A percentile compares a stretch with the other conserved stretches of the same genome.
Conservation (phyloP, 2,797 vertebrate species). For the Hozukius guyotensis region DNA sequence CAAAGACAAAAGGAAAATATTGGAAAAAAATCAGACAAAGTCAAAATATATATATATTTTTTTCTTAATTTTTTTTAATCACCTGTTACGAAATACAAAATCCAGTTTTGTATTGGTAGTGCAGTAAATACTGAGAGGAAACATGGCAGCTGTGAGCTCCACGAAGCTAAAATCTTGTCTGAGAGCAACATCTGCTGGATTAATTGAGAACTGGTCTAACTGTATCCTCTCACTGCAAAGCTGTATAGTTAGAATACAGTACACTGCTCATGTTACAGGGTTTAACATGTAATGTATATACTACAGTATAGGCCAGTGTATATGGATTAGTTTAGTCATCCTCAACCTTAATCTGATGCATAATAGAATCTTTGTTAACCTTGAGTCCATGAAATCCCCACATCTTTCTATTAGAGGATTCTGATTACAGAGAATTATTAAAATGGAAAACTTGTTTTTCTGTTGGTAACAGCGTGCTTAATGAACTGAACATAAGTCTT, state of each 20-base stretch:
- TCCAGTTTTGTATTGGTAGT: neutral
- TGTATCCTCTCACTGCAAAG: neutral
- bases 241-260: no score
- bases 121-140: neutral
- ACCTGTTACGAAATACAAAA: neutral
- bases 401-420: neutral
- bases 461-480: neutral
- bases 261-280: neutral
- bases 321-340: neutral
- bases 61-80: neutral
- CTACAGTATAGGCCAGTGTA: neutral
- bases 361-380: neutral
- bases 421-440: neutral
- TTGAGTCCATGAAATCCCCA: neutral
- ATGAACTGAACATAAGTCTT: constrained; percentile 18
- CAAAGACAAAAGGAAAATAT: neutral
- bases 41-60: neutral
- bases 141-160: neutral
- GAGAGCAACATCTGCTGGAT: constrained; percentile 47
- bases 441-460: neutral
- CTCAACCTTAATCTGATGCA: neutral
- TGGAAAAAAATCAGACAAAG: neutral
- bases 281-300: neutral
- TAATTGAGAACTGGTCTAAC: neutral
- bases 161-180: neutral